Base-by-base conservation (phyloP, 2,888 invertebrate genomes). In the Pherbina coryleti region DNA sequence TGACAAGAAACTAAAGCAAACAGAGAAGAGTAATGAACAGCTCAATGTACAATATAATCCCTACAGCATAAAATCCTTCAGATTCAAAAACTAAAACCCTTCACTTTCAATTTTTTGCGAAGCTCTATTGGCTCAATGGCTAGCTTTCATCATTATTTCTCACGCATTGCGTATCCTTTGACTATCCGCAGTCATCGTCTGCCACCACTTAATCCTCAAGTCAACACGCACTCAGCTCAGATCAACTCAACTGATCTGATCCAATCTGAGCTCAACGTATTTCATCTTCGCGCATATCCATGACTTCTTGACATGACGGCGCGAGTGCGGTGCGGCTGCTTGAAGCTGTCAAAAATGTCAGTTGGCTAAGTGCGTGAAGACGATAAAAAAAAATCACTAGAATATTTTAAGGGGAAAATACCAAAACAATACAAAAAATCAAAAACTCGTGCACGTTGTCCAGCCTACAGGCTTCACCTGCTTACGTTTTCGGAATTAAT, bases 321-420 rank as follows among this genome's bases (percentile, higher is more conserved):
- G 49, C n/a, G 44, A n/a, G 31, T n/a, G 55, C 70, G 55, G 53
- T 74, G 79, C 80, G 57, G 74, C 78, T 78, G 76, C 72, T 81
- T 67, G 71, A 78, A 77, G 73, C 79, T 80, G 80, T 79, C 81
- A 80, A 79, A 80, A 81, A 69, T 80, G 78, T 80, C 79, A 81
- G 81, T 79, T 79, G 67, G 17, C 31, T 34, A 34, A 55, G 70
- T 60, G 72, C 72, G 62, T 73, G 60, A 57, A 31, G 34, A 14
- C 19, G 22, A 19, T 60, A 72, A 57, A 57, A 72, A 9, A 11
- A 22, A 51, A 53, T 44, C 22, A 22, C 57, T 19, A 37, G 14
- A 14, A 11, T 44, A 44, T 14, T 14, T 44, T 11, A 7, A 44
- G 14, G 44, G 14, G 1, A 44, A 44, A 44, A 44, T 7, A 2